Base-by-base conservation (phyloP, 2,888 invertebrate genomes). In the Andrena hattorfiana region DNA sequence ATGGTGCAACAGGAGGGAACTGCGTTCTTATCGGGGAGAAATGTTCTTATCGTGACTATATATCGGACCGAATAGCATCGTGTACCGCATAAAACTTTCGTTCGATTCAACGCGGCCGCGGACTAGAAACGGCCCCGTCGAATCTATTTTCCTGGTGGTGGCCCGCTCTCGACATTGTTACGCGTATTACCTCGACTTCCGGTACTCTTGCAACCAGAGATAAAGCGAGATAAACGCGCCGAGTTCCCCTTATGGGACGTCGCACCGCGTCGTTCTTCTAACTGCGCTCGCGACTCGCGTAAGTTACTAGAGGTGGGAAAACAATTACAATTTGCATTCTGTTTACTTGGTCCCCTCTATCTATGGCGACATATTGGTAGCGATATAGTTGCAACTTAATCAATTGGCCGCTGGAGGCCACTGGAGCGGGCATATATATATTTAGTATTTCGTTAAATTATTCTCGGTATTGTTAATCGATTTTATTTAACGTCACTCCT, bases 21-120 rank as follows among this genome's bases (percentile, higher is more conserved):
- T 54, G 78, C 42, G 62, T 70, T 30, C 86, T 84, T 86, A 86
- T 86, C 84, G 74, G 77, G 60, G 68, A 63, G 86, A 77, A 86
- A 86, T 76, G 80, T 85, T 80, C 86, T 86, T 87, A 87, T 87
- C 86, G 83, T 23, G 64, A 66, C 77, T 85, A 84, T 85, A 83
- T 75, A 87, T 87, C 87, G 87, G 51, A 54, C 62, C 75, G 85
- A 75, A 84, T 78, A 82, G 76, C 73, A 68, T 68, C 81, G 87
- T 80, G 84, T 62, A 77, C 77, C 73, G 86, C 86, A 87, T 87
- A 87, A 87, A 87, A 87, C 83, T 86, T 84, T 71, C 86, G 80
- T 77, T 77, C 81, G 84, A 81, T 71, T 77, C 49, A 42, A 80
- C 77, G 79, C 30, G 35, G 49, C 63, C 73, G 73, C 66, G 73